A percentile compares a stretch with the other conserved stretches of the same genome.
phyloP scores from a whole-genome alignment of 2,113 vertebrate genomes.

The Scartelaos histophorus region DNA sequence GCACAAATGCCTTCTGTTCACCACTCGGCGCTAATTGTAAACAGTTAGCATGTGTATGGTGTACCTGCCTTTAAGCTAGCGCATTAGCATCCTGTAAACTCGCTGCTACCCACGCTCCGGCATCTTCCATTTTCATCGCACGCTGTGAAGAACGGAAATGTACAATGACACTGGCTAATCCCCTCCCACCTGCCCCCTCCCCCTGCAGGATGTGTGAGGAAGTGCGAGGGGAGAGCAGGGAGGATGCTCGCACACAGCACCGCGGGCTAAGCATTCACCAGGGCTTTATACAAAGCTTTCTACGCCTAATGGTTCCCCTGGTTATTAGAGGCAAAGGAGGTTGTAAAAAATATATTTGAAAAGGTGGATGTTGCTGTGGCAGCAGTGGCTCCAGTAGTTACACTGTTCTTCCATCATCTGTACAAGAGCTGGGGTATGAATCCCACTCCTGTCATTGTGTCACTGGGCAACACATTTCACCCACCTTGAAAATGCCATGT shows the following conservation, averaged over 20 bases:
- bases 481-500: too few relatives aligned
- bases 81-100: slow-evolving; percentile 38
- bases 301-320: background rate
- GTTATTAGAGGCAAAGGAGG: background rate
- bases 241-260: slow-evolving; percentile 26
- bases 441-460: too few relatives aligned
- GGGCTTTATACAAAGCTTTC: background rate
- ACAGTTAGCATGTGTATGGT: slow-evolving; percentile 15
- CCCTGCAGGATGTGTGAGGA: slow-evolving; percentile 37
- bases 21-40: background rate
- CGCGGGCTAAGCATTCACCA: background rate
- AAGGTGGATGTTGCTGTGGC: too few relatives aligned
- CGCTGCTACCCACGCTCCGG: slow-evolving; percentile 45
- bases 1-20: background rate
- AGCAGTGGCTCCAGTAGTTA: too few relatives aligned
- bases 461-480: too few relatives aligned
- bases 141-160: slow-evolving; percentile 51
- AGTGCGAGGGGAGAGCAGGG: slow-evolving; percentile 33
- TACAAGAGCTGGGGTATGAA: too few relatives aligned
- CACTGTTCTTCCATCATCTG: too few relatives aligned
- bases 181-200: slow-evolving; percentile 61
- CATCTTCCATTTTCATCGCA: slow-evolving; percentile 49
- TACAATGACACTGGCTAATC: slow-evolving; percentile 66
- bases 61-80: slow-evolving; percentile 32
- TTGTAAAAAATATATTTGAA: background rate